Evolutionary conservation across 2,113 vertebrate genomes (phyloP).

Genomic region (Cheirogaleus medius): DNA sequence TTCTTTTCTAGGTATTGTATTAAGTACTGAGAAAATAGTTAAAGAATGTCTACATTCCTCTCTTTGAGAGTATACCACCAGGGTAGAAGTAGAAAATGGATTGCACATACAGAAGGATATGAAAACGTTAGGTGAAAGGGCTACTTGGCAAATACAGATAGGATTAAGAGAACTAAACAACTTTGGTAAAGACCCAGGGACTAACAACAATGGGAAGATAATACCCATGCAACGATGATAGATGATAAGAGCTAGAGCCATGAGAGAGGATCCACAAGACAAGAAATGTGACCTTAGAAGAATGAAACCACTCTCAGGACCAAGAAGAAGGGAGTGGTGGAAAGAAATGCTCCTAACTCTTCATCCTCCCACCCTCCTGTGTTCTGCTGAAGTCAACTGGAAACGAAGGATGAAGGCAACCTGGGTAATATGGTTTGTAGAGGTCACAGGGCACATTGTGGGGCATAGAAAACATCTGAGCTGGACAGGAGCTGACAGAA

Average conservation of each 20-base stretch:
- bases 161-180: not conserved
- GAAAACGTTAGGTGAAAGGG: not conserved
- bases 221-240: not conserved
- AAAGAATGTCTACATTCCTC: not conserved
- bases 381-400: not conserved
- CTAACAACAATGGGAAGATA: not conserved
- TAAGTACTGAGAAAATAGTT: not conserved
- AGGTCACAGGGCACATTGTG: not conserved
- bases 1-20: not conserved
- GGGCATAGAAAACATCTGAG: not conserved
- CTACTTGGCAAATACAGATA: not conserved
- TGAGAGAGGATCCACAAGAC: not conserved
- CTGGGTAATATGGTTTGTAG: not conserved
- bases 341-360: not conserved
- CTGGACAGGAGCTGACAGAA: not conserved
- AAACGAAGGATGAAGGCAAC: not conserved
- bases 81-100: not conserved
- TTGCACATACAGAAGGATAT: not conserved
- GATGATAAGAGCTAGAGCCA: not conserved
- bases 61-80: not conserved
- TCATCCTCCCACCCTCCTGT: not conserved
- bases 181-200: not conserved
- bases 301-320: not conserved
- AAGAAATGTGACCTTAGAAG: not conserved
- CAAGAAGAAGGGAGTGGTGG: not conserved